Conservation (phyloP, 92 coral and sea anemone species). For the Paramuricea clavata region DNA sequence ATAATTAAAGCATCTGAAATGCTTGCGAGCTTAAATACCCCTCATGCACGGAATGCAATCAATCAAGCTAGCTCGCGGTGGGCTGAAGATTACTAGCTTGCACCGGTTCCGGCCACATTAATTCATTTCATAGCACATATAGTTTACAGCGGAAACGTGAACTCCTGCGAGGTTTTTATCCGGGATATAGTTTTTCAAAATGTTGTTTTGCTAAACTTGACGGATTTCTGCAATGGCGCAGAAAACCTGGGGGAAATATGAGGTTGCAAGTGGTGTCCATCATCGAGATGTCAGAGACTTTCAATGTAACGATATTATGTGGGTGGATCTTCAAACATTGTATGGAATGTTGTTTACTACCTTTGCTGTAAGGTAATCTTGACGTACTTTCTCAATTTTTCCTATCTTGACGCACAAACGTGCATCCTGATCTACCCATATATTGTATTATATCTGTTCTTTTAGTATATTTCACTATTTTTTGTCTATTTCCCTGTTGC, state of each 20-base stretch:
- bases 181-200: not conserved
- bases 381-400: not conserved
- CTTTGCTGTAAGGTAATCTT: not conserved
- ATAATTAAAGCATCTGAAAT: constrained; percentile 11
- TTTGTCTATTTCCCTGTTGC: too few species aligned
- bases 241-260: not conserved
- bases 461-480: too few species aligned
- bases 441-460: too few species aligned
- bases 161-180: not conserved
- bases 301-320: constrained; percentile 24
- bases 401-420: not conserved
- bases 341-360: constrained; percentile 24
- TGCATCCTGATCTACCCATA: too few species aligned
- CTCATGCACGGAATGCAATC: constrained; percentile 40
- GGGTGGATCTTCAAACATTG: constrained; percentile 12
- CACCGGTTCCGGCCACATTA: constrained; percentile 18
- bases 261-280: not conserved
- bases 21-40: constrained; percentile 32
- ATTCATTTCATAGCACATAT: not conserved
- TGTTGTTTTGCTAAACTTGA: not conserved
- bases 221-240: not conserved
- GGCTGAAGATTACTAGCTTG: not conserved
- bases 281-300: not conserved
- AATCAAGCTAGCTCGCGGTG: constrained; percentile 23
- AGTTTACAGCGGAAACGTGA: constrained; percentile 3